phyloP scores from a whole-genome alignment of 2,797 vertebrate genomes.

The Xenops minutus region DNA sequence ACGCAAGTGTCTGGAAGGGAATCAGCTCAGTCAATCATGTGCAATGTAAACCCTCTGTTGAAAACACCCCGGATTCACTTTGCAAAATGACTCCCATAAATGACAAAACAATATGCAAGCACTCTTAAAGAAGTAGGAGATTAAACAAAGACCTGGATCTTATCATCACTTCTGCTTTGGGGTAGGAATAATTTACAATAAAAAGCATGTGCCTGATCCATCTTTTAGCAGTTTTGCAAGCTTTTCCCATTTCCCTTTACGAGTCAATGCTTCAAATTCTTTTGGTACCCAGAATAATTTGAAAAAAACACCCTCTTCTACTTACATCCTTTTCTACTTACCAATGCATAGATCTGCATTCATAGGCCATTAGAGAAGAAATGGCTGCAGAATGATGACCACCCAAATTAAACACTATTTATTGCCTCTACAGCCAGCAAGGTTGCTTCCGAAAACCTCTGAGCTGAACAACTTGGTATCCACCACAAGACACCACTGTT shows the following conservation, averaged over 20 bases:
- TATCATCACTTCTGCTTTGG: neutral
- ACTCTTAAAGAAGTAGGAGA: neutral
- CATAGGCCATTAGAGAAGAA: neutral
- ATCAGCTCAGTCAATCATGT: conserved; percentile 11
- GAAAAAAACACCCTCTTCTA: neutral
- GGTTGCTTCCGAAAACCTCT: neutral
- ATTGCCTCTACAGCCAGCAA: neutral
- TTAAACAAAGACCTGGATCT: conserved; percentile 7
- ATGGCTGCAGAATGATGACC: neutral
- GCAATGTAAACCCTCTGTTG: neutral
- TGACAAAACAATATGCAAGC: neutral
- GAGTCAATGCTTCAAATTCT: neutral
- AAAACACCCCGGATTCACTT: neutral
- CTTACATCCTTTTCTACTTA: neutral
- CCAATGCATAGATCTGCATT: neutral
- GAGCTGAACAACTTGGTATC: neutral
- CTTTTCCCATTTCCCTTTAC: neutral
- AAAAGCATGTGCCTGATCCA: neutral
- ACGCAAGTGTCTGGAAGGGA: neutral
- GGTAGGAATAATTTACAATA: neutral
- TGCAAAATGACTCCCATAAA: neutral
- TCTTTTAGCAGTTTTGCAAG: neutral
- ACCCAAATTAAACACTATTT: neutral
- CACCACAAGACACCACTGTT: neutral
- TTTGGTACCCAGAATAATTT: neutral